Percentiles rank a stretch among this genome's conserved stretches.
phyloP scores from a whole-genome alignment of 2,113 vertebrate genomes.

The Panurus biarmicus region DNA sequence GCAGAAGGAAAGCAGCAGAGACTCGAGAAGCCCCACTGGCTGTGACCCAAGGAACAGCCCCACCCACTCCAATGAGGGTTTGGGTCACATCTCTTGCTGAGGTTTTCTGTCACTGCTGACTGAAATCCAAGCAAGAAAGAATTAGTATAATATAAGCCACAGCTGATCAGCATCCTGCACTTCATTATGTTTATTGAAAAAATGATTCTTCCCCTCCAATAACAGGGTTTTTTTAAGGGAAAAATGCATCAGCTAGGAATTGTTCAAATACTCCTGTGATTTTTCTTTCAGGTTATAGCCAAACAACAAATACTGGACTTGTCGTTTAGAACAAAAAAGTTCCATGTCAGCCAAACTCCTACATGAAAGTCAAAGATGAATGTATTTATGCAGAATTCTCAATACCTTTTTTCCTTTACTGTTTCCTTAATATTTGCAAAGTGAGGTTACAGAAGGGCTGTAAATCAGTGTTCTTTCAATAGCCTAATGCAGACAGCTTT shows the following conservation, averaged over 20 bases:
- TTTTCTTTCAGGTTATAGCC: background rate
- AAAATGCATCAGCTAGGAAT: background rate
- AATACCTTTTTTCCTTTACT: background rate
- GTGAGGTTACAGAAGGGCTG: background rate
- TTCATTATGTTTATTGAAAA: background rate
- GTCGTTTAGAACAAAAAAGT: background rate
- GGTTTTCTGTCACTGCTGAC: background rate
- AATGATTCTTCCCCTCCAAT: background rate
- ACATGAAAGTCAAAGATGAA: background rate
- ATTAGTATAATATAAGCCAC: background rate
- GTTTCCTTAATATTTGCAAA: background rate
- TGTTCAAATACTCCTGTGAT: accelerated
- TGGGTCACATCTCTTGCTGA: background rate
- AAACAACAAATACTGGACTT: background rate
- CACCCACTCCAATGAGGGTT: background rate
- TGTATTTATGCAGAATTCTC: background rate
- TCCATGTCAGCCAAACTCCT: background rate
- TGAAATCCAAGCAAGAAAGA: background rate
- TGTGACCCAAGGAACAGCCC: background rate
- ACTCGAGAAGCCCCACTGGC: accelerated
- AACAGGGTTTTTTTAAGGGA: background rate
- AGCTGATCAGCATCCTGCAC: background rate
- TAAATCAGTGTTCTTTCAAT: conserved; percentile 1
- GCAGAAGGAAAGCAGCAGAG: background rate
- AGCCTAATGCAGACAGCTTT: background rate